A percentile compares a stretch with the other conserved stretches of the same genome.
These are phyloP conservation scores for Danio choprae DNA, from an alignment of 2,797 vertebrate genomes.

Conservation along the genomic window DNA sequence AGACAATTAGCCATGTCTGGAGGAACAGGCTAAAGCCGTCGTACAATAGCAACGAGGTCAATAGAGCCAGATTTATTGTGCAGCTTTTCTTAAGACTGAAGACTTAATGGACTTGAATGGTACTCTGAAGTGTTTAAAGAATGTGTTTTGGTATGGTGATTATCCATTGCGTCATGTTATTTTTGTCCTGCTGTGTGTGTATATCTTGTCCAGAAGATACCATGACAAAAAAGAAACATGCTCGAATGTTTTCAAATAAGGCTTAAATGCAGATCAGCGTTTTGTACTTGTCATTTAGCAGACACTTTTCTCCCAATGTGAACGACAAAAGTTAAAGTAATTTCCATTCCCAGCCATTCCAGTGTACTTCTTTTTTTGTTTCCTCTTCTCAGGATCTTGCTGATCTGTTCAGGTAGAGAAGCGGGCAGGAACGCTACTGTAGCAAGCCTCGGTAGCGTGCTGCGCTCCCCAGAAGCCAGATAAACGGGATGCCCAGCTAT, in stretches of 20 bases:
- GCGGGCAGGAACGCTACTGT: conserved; percentile 46
- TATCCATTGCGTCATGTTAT: conserved; percentile 48
- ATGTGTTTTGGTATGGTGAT: conserved; percentile 56
- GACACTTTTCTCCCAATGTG: neutral
- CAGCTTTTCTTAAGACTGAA: conserved; percentile 54
- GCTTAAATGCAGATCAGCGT: neutral
- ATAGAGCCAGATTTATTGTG: conserved; percentile 58
- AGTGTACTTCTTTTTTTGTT: neutral
- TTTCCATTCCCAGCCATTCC: conserved; percentile 35
- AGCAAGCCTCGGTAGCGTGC: conserved; percentile 28
- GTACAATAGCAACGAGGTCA: conserved; percentile 60
- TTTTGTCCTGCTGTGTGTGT: conserved; percentile 46
- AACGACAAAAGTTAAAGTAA: neutral
- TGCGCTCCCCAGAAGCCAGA: conserved; percentile 43
- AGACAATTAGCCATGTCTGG: conserved; percentile 63
- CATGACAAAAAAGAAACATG: neutral
- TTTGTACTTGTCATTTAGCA: neutral
- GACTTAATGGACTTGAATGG: conserved; percentile 60
- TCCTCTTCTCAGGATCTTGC: conserved; percentile 22
- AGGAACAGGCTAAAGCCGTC: conserved; percentile 58
- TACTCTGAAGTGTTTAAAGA: conserved; percentile 52
- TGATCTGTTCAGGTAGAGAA: conserved; percentile 28
- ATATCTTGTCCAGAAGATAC: neutral
- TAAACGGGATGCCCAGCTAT: conserved; percentile 59
- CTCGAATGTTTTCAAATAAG: neutral